Base-by-base conservation (phyloP, 2,113 vertebrate genomes). In the Embiotoca jacksoni region DNA sequence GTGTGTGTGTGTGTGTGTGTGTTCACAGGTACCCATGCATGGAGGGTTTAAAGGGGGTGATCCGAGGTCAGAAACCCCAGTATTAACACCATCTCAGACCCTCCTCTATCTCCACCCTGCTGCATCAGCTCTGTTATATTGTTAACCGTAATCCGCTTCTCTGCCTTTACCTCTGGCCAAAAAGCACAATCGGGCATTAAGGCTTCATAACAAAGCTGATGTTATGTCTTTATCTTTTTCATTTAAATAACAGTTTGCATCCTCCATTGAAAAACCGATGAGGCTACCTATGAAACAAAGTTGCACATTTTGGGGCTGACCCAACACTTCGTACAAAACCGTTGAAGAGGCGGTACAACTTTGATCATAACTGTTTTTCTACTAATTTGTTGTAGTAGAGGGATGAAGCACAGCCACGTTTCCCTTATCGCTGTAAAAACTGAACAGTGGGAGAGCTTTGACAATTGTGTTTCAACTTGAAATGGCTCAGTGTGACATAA, bases 121-220 rank as follows among this genome's bases (percentile, higher is more conserved):
- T 91, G 89, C 86, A 83, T 93, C 90, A 91, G 88, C 90, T 75
- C 66, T 84, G 86, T 75, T 78, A 73, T 85, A 87, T 81, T 52
- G 30, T 83, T 47, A 75, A 70, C 66, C 41, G 8, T 90, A 93
- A 92, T 92, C 92, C 84, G 58, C 82, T 86, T 82, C 70, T 70
- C 71, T 63, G 78, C 65, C 58, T 80, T 83, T 72, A 78, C 83
- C 75, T 82, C 81, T 44, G 75, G 78, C 81, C 71, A 75, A 71
- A 72, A 58, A 32, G 66, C 69, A 72, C 52, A 58, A 62, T 80
- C 13, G 78, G 69, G 82, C 83, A 83, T 68, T 35, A 53, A 62
- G 72, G 68, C 64, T 79, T 55, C 32, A 47, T 59, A 78, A 85
- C 52, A 82, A 81, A 68, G 60, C 72, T 65, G 15, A 33, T 58